Conservation (phyloP, 2,113 vertebrate species). For the Odocoileus hemionus region DNA sequence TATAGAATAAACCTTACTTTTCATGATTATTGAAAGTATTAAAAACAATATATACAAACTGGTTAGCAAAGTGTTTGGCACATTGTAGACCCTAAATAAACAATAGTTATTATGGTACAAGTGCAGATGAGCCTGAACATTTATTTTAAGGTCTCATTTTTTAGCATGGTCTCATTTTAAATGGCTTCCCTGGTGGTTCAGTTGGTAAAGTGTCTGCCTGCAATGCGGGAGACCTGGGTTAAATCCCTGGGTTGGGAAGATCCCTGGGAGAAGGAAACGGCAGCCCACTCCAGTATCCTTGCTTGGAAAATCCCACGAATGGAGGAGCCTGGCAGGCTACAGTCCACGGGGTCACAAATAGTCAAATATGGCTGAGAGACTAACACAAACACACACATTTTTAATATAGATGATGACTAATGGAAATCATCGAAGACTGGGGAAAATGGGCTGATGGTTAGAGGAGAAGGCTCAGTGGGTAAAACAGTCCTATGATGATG, state of each 20-base stretch:
- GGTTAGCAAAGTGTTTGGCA: neutral
- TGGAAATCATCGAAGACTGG: neutral
- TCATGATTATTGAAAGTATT: neutral
- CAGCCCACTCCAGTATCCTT: neutral
- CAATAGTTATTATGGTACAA: neutral
- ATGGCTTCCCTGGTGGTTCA: neutral
- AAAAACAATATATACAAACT: neutral
- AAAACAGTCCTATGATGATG: neutral
- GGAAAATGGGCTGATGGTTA: neutral
- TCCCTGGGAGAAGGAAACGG: neutral
- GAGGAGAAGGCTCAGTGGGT: neutral
- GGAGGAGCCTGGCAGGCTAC: neutral
- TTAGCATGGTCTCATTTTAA: neutral
- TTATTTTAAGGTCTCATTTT: neutral
- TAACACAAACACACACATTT: neutral
- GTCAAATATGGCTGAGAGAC: neutral
- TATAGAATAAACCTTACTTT: neutral
- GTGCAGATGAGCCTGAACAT: neutral
- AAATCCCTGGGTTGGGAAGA: neutral
- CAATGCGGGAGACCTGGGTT: fast-evolving
- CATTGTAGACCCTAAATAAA: neutral
- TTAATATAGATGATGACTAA: neutral
- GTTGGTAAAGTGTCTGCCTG: neutral
- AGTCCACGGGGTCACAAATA: neutral
- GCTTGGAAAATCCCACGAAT: neutral